Base-by-base conservation (phyloP, 1,140 invertebrate genomes). In the Theocolax elegans region DNA sequence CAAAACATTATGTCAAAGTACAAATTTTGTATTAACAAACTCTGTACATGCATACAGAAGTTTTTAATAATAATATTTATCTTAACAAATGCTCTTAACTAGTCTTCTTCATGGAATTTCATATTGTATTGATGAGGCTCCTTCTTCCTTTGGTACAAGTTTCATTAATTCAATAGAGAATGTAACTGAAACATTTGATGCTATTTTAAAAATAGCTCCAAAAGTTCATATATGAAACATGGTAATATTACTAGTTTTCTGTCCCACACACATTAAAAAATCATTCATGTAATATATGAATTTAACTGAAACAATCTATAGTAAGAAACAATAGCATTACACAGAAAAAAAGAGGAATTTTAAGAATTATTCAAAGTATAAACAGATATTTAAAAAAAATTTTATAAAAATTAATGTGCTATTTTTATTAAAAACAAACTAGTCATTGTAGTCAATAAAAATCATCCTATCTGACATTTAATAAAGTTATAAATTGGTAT, bases 91-190 rank as follows among this genome's bases (percentile, higher is more conserved):
- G n/a, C 9, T 53, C 19, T 53, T 27, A 19, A 53, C 72, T 46
- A 79, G 65, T 75, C 56, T 48, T 75, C 74, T 79, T 84, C 71
- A 12, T 74, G 56, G 23, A 72, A 72, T 67, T 66, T 46, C 38
- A 66, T 40, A 67, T 73, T 62, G 19, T 51, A 60, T 6, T 54
- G 72, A 25, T 63, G 70, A 69, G 46, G 89, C 9, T n/a, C n/a
- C n/a, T n/a, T 89, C 79, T 66, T 87, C 84, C 79, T 88, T 89
- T 73, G 87, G 81, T 71, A 94, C 92, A 77, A 95, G 93, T 80
- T 94, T 93, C 0, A 95, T 82, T 54, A 95, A 85, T 85, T 95
- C 93, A 10, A 95, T 92, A 84, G 94, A 92, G 86, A 95, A 96
- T 75, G 91, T 90, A 4, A 96, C 84, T n/a, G 91, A 91, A 48